A percentile compares a stretch with the other conserved stretches of the same genome.
These are phyloP conservation scores for Drosophila multiciliata DNA, from an alignment of 2,888 invertebrate genomes.

Conservation along the genomic window DNA sequence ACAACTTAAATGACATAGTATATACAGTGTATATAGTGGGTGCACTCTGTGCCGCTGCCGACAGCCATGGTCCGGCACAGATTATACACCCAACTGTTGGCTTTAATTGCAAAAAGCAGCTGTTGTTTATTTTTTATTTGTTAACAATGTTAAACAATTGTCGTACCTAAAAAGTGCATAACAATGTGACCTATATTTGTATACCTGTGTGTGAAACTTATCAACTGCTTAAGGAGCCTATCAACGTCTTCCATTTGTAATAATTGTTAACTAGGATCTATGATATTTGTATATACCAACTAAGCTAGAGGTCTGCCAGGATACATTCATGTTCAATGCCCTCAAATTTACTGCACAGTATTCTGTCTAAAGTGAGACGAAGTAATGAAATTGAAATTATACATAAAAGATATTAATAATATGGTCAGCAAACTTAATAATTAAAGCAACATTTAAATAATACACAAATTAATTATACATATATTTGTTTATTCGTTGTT, in stretches of 20 bases:
- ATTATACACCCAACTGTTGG: conserved; percentile 3
- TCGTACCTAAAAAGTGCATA: conserved; percentile 67
- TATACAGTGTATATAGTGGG: conserved; percentile 8
- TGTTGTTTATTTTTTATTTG: background rate
- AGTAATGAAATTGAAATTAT: background rate
- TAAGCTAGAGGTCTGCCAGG: background rate
- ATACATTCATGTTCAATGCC: background rate
- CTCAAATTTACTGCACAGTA: background rate
- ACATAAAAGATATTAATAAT: no score
- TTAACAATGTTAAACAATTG: conserved; percentile 21
- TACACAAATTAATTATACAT: background rate
- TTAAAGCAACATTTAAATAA: no score
- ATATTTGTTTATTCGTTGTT: background rate
- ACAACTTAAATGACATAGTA: conserved; percentile 21
- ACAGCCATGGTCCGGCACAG: conserved; percentile 13
- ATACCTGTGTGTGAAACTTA: conserved; percentile 60
- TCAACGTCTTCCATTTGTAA: conserved; percentile 68
- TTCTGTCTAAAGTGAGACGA: background rate
- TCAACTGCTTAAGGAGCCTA: conserved; percentile 40
- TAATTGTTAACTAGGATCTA: conserved; percentile 43
- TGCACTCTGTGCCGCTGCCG: conserved; percentile 4
- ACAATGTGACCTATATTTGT: conserved; percentile 72
- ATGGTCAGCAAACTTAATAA: no score
- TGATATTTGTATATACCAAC: conserved; percentile 9
- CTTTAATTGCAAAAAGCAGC: conserved; percentile 31